Evolutionary conservation across 2,797 vertebrate genomes (phyloP), one percentile per base, ranked within the genome.

Genomic region (Scolopax rusticola): DNA sequence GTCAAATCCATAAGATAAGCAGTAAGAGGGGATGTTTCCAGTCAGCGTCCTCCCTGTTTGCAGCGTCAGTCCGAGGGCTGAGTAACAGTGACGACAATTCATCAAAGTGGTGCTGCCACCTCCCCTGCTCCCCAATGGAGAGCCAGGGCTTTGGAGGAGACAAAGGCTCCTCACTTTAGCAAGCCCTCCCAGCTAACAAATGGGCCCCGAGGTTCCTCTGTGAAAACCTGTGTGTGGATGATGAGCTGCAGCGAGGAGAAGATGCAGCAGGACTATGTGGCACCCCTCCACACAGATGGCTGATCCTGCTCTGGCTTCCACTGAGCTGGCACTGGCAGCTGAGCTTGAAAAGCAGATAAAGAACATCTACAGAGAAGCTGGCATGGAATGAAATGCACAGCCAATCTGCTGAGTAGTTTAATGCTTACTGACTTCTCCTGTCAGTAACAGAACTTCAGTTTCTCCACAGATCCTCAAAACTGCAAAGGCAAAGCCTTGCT

Each of bases 161-260:
- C 28, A 45, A 50, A 28, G 47, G 12, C 47, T 68, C 10, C 32
- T 56, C 15, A 1, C 54, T 68, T 14, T 30, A 19, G 65, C 47
- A 30, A 65, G 40, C 15, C 33, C 8, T 73, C 32, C 32, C 24
- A 1, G 1, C 23, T 38, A 40, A 50, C 59, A 78, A 8, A 8
- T 41, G 36, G 18, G 20, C 27, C 65, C 19, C 43, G 47, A 83
- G n/a, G 73, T 61, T 68, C 32, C 79, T 63, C 54, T 27, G 11
- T 68, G 54, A 40, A 67, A 50, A 50, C 33, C 24, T 57, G 17
- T 1, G 0, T 8, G 20, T 1, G 0, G 13, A 10, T 45, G 54
- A 43, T 60, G 28, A 87, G 68, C 28, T 0, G 1, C 67, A 50
- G 48, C 21, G 33, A 56, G 36, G 32, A 86, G 57, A 51, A 79